These are phyloP conservation scores for Protomyctophum bolini DNA, from an alignment of 2,113 vertebrate genomes.

Conservation along the genomic window DNA sequence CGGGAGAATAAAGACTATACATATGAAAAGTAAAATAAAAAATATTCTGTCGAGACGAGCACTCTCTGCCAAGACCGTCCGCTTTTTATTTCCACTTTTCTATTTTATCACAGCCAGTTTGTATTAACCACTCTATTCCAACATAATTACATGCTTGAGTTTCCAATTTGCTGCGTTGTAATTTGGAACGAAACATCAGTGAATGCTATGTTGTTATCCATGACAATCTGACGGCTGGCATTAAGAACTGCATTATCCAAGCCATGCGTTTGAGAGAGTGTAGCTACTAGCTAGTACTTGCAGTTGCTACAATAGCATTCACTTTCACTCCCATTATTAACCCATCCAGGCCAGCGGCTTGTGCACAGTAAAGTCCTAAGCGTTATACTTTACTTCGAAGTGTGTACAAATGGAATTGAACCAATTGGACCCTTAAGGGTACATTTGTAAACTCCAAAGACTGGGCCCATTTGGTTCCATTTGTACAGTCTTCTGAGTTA, in stretches of 20 bases:
- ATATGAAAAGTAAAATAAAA: constrained; percentile 52
- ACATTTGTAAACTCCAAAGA: too few relatives aligned
- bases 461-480: too few relatives aligned
- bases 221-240: constrained; percentile 72
- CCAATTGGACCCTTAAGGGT: too few relatives aligned
- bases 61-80: constrained; percentile 12
- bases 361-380: constrained; percentile 2
- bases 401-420: too few relatives aligned
- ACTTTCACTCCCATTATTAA: constrained; percentile 41
- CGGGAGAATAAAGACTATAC: constrained; percentile 23
- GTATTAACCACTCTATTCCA: constrained; percentile 63
- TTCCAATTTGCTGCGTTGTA: constrained; percentile 75
- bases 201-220: constrained; percentile 70
- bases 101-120: constrained; percentile 60
- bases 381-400: too few relatives aligned
- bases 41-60: constrained; percentile 64
- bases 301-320: constrained; percentile 34
- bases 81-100: constrained; percentile 30
- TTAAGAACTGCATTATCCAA: constrained; percentile 68
- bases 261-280: constrained; percentile 46
- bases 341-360: constrained; percentile 37
- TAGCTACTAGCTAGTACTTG: constrained; percentile 43
- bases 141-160: constrained; percentile 78
- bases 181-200: constrained; percentile 72
- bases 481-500: too few relatives aligned